Percentiles rank a stretch among this genome's conserved stretches.
Conservation (phyloP, 2,888 invertebrate genomes). For the Baccha elongata region DNA sequence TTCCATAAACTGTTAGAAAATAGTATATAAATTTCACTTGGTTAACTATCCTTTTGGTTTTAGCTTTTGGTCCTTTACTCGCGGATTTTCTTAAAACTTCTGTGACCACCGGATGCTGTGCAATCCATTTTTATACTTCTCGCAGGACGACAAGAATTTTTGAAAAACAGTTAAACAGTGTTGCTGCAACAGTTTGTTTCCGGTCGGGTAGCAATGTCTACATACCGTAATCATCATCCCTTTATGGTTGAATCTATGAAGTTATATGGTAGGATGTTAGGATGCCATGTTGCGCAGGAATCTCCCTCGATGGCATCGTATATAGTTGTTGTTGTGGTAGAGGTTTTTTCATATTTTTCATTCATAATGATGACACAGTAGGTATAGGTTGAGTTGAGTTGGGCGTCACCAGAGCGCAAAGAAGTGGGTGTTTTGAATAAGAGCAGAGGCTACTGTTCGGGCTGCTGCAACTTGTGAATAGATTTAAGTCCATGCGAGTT, state of each 20-base stretch:
- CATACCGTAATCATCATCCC: constrained; percentile 34
- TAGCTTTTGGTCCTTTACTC: constrained; percentile 48
- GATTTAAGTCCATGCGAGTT: constrained; percentile 33
- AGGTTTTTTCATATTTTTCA: constrained; percentile 19
- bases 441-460: constrained; percentile 22
- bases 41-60: constrained; percentile 1
- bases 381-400: not conserved
- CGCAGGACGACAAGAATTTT: constrained; percentile 26
- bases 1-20: constrained; percentile 11
- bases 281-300: constrained; percentile 61
- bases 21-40: not conserved
- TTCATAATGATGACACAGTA: not conserved
- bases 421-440: constrained; percentile 49
- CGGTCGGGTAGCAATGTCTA: constrained; percentile 28
- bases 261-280: constrained; percentile 28
- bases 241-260: constrained; percentile 14
- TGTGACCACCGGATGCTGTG: constrained; percentile 71
- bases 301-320: not conserved
- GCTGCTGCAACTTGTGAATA: constrained; percentile 52
- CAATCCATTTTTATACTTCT: constrained; percentile 64
- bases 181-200: constrained; percentile 71
- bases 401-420: constrained; percentile 24
- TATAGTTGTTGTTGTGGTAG: not conserved
- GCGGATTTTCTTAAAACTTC: constrained; percentile 61
- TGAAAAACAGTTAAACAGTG: constrained; percentile 40